Conservation (phyloP, 2,888 invertebrate species). For the Adelphocoris suturalis region DNA sequence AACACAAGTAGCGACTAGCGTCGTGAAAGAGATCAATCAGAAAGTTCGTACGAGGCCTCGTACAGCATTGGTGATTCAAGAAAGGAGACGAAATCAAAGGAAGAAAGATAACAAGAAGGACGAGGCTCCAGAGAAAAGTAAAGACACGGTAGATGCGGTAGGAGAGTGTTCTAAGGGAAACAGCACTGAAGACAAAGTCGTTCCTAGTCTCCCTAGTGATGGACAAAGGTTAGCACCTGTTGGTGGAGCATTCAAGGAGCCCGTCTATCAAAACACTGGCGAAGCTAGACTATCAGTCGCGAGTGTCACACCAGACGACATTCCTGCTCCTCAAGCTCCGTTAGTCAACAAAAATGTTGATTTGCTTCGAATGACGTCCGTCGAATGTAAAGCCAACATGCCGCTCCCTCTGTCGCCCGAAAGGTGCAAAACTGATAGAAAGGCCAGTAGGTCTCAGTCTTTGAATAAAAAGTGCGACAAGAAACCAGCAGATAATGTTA, state of each 20-base stretch:
- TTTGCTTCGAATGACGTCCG: slow-evolving; percentile 76
- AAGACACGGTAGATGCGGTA: slow-evolving; percentile 65
- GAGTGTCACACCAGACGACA: slow-evolving; percentile 49
- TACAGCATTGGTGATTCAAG: slow-evolving; percentile 74
- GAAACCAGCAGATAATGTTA: neutral
- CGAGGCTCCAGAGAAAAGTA: slow-evolving; percentile 30
- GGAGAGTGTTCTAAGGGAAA: slow-evolving; percentile 69
- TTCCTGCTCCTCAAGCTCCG: neutral
- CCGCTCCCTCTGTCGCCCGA: slow-evolving; percentile 76
- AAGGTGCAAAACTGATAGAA: slow-evolving; percentile 71
- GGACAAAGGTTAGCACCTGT: slow-evolving; percentile 66
- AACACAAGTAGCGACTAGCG: slow-evolving; percentile 75
- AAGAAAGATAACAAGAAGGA: slow-evolving; percentile 73
- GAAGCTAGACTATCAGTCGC: slow-evolving; percentile 37
- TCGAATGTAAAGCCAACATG: slow-evolving; percentile 75
- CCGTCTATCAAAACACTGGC: slow-evolving; percentile 73
- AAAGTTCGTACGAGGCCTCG: slow-evolving; percentile 72
- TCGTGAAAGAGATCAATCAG: slow-evolving; percentile 75
- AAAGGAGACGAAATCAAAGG: slow-evolving; percentile 73
- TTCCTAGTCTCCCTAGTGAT: slow-evolving; percentile 49
- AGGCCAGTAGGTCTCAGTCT: slow-evolving; percentile 70
- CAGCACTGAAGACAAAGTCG: slow-evolving; percentile 31
- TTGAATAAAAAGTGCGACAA: slow-evolving; percentile 63
- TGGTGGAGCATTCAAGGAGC: slow-evolving; percentile 71
- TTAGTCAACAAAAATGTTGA: slow-evolving; percentile 72